Conservation (phyloP, 2,113 vertebrate genomes). For the Larimichthys polyactis region DNA sequence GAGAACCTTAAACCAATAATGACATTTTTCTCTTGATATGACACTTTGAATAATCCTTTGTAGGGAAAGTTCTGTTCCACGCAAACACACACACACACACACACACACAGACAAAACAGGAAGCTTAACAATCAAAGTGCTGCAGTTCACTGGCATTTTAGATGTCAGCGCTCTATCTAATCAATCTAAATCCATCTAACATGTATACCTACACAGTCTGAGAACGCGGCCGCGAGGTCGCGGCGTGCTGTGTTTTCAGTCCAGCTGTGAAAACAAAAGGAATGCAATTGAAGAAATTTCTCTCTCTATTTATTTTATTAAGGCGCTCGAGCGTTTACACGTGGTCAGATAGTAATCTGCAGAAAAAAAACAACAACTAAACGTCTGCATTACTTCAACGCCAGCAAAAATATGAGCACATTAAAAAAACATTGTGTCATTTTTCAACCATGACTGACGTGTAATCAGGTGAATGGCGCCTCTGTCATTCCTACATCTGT, state of each 20-base stretch:
- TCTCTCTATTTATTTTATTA: neutral
- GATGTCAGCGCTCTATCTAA: neutral
- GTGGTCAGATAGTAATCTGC: neutral
- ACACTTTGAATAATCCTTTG: conserved; percentile 49
- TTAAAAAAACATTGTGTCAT: neutral
- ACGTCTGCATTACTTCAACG: neutral
- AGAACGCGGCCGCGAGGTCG: neutral
- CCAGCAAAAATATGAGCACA: neutral
- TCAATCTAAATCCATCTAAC: neutral
- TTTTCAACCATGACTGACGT: too few species aligned
- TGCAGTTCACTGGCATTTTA: neutral
- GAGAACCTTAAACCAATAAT: conserved; percentile 56
- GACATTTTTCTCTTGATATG: conserved; percentile 58
- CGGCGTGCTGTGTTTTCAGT: neutral
- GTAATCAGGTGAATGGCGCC: too few species aligned
- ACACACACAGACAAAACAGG: conserved; percentile 5
- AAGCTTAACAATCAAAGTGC: neutral
- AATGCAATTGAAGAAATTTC: neutral
- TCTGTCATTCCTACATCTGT: too few species aligned
- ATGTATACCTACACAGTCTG: neutral
- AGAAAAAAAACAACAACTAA: neutral
- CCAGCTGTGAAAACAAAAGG: conserved; percentile 4
- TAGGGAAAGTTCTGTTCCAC: conserved; percentile 40
- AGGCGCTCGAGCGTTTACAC: neutral
- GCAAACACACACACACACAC: neutral